Conservation (phyloP, 2,888 invertebrate genomes). For the Callosobruchus maculatus region DNA sequence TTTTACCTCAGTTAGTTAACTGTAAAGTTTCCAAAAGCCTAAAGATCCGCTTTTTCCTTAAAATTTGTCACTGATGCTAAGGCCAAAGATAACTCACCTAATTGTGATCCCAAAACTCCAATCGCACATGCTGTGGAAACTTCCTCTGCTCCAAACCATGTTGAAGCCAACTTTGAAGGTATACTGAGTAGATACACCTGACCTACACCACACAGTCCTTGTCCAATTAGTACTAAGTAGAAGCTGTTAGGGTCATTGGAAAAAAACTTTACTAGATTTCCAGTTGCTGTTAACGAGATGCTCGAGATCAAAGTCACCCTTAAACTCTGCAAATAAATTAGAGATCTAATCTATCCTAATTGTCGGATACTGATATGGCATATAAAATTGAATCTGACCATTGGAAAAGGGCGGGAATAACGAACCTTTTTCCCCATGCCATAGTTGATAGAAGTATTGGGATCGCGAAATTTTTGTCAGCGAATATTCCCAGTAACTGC, state of each 20-base stretch:
- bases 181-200: conserved; percentile 66
- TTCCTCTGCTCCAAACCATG: conserved; percentile 89
- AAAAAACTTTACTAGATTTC: conserved; percentile 59
- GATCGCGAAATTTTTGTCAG: no score
- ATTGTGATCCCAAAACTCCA: conserved; percentile 96
- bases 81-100: conserved; percentile 39
- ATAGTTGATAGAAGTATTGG: no score
- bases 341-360: no score
- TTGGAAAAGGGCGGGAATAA: no score
- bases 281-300: conserved; percentile 56
- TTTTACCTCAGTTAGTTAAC: no score
- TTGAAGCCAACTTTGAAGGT: conserved; percentile 65
- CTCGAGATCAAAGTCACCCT: conserved; percentile 53
- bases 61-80: no score
- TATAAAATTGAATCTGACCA: no score
- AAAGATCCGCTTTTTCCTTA: no score
- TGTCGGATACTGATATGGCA: no score
- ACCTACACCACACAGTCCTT: conserved; percentile 55
- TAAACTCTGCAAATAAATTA: conserved; percentile 57
- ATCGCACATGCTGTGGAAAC: conserved; percentile 91
- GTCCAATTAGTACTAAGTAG: conserved; percentile 58
- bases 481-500: no score
- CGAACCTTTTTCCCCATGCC: no score
- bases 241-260: conserved; percentile 60
- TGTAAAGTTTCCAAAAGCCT: no score